Conservation (phyloP, 2,113 vertebrate species). For the Vicugna pacos region DNA sequence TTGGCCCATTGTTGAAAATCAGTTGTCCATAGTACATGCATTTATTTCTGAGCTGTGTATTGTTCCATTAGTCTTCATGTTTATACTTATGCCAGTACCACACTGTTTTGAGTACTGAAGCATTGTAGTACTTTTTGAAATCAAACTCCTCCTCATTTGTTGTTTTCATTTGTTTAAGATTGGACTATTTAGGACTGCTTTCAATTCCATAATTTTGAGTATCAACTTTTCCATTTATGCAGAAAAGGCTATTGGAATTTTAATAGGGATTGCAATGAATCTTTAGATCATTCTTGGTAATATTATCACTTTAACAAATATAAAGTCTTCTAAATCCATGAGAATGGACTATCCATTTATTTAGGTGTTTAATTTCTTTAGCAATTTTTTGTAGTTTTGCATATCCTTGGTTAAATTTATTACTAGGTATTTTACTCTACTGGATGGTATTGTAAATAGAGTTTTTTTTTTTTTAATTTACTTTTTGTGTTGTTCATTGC, state of each 20-base stretch:
- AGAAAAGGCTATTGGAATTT: neutral
- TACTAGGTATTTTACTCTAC: neutral
- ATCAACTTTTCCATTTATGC: neutral
- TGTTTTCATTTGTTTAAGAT: neutral
- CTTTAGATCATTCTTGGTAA: too few species aligned
- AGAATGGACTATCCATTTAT: neutral
- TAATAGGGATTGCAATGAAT: neutral
- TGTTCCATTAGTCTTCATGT: neutral
- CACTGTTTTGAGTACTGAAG: neutral
- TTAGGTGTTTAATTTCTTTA: neutral
- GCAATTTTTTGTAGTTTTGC: neutral
- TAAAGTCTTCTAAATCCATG: neutral
- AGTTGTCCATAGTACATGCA: neutral
- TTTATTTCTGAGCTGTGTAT: neutral
- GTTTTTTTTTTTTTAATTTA: neutral
- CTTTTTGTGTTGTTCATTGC: neutral
- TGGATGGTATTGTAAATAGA: neutral
- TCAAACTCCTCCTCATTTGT: neutral
- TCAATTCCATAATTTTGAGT: neutral
- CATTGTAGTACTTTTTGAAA: neutral
- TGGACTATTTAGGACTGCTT: neutral
- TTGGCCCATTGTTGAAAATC: neutral
- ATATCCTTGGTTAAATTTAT: neutral
- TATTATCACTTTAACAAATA: neutral
- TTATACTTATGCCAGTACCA: neutral